Conservation (phyloP, 2,113 vertebrate species). For the Marmota monax region DNA sequence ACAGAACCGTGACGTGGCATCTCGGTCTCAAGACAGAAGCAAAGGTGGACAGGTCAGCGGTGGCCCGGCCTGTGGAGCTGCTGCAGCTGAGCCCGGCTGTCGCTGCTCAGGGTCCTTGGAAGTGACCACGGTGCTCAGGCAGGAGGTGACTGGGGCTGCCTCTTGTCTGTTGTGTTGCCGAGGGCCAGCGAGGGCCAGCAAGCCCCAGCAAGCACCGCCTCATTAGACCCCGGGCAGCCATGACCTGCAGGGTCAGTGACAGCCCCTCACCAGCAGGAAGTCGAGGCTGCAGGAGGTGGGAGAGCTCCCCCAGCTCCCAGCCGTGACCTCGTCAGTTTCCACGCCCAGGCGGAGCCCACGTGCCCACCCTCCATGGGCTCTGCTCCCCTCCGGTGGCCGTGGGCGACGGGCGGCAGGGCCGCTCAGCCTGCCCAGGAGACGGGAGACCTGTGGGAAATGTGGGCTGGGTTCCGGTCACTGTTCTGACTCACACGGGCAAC, state of each 20-base stretch:
- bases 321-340: too few species aligned
- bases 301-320: too few species aligned
- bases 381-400: not conserved
- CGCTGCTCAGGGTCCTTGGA: too few species aligned
- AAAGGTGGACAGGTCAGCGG: too few species aligned
- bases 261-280: too few species aligned
- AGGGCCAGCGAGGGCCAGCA: not conserved
- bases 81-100: not conserved
- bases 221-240: not conserved
- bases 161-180: too few species aligned
- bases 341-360: not conserved
- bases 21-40: not conserved
- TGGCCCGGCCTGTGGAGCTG: not conserved
- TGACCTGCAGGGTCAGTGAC: too few species aligned
- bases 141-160: too few species aligned
- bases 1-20: too few species aligned
- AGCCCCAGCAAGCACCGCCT: not conserved
- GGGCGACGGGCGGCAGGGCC: rapidly evolving
- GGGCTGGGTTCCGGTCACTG: not conserved
- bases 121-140: not conserved
- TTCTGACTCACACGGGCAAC: not conserved
- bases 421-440: not conserved
- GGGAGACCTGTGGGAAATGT: not conserved
- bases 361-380: too few species aligned
- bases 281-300: too few species aligned